These are phyloP conservation scores for Hylia prasina DNA, from an alignment of 2,113 vertebrate species.

Conservation along the genomic window DNA sequence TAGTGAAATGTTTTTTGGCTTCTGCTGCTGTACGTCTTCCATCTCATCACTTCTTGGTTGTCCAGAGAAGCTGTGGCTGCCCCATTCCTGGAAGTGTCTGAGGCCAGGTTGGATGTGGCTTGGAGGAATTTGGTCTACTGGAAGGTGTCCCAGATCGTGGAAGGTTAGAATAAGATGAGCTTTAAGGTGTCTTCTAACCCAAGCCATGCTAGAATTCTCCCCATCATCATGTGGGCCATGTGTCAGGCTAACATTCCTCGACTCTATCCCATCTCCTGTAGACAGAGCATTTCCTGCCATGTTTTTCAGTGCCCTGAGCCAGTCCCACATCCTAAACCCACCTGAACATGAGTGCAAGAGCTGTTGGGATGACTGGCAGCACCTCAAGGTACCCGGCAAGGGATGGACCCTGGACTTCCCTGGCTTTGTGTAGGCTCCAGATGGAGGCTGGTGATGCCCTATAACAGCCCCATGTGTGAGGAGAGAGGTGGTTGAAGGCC, in stretches of 20 bases:
- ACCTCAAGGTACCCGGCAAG: not conserved
- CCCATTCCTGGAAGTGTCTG: not conserved
- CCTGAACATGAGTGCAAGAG: not conserved
- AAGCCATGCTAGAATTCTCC: not conserved
- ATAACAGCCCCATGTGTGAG: rapidly evolving
- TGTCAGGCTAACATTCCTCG: rapidly evolving
- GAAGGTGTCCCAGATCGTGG: not conserved
- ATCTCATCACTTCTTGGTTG: not conserved
- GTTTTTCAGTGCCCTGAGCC: not conserved
- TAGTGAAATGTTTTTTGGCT: not conserved
- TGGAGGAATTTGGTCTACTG: not conserved
- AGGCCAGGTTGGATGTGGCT: not conserved
- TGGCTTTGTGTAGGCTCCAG: not conserved
- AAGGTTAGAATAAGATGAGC: not conserved
- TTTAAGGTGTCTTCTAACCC: not conserved
- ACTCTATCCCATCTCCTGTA: not conserved
- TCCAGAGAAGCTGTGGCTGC: not conserved
- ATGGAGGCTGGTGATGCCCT: not conserved
- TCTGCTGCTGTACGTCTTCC: not conserved
- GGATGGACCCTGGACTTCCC: not conserved
- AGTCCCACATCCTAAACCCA: not conserved
- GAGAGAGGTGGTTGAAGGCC: not conserved
- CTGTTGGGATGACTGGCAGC: rapidly evolving
- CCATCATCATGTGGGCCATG: rapidly evolving
- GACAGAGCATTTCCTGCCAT: not conserved